A percentile compares a stretch with the other conserved stretches of the same genome.
phyloP scores from a whole-genome alignment of 2,888 invertebrate genomes.

The Boloria euphrosyne region DNA sequence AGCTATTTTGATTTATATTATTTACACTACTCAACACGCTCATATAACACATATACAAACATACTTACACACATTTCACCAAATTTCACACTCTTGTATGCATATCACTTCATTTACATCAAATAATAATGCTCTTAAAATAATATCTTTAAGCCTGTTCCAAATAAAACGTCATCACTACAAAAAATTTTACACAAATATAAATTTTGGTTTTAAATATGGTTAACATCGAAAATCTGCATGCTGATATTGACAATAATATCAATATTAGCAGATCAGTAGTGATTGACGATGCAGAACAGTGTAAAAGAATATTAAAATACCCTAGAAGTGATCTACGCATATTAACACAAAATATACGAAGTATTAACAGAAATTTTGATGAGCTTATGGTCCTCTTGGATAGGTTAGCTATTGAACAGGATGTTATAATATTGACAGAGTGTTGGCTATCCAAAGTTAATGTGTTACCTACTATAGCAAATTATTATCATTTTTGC shows the following conservation, averaged over 20 bases:
- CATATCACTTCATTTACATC: too few relatives aligned
- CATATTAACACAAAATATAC: constrained; percentile 1
- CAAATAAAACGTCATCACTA: too few relatives aligned
- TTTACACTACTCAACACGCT: too few relatives aligned
- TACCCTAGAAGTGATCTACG: not conserved
- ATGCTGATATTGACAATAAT: not conserved
- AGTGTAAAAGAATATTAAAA: not conserved
- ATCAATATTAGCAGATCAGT: not conserved
- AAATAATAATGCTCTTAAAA: too few relatives aligned
- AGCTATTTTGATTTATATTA: too few relatives aligned
- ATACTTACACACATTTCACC: too few relatives aligned
- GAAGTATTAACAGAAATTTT: constrained; percentile 3
- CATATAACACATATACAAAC: too few relatives aligned
- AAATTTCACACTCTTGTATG: too few relatives aligned
- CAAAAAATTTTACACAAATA: too few relatives aligned
- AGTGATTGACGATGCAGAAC: not conserved
- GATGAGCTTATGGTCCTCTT: not conserved
- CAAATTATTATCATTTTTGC: not conserved
- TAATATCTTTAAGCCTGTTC: too few relatives aligned
- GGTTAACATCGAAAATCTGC: not conserved
- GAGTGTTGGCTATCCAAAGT: constrained; percentile 7
- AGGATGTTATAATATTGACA: constrained; percentile 4
- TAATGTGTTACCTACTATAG: not conserved
- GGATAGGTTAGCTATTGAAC: not conserved
- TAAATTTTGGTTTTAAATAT: not conserved